Base-by-base conservation (phyloP, 2,113 vertebrate genomes). In the Machaerirhynchus nigripectus region DNA sequence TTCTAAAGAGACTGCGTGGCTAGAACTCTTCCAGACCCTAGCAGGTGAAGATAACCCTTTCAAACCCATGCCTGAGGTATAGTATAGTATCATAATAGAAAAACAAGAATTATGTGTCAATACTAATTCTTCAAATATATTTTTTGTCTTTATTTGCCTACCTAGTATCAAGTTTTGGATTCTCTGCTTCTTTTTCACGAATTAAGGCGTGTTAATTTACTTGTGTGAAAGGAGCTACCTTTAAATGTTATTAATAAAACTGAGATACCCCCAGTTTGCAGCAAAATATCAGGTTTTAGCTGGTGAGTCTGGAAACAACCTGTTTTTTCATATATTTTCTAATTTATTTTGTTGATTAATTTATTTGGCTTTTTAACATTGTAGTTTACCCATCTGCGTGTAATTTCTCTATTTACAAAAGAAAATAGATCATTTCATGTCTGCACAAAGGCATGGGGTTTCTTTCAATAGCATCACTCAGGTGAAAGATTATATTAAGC, bases 31-130 rank as follows among this genome's bases (percentile, higher is more conserved):
- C 65, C 18, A 78, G 44, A 37, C 7, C 16, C n/a, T 56, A 44
- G 31, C 15, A 73, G 55, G 26, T 78, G 42, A 81, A 84, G 46
- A 68, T 89, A 96, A 95, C 71, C 83, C 84, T 96, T 94, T 93
- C 85, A 68, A 11, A 90, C 53, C 71, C 69, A 35, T 75, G 55
- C 30, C 26, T 19, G 31, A 77, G 47, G 4, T 31, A 67, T 11
- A 42, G 10, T 50, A 67, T 16, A 68, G 60, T 50, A 70, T 16
- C 44, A 20, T n/a, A 61, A 87, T 27, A 75, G 6, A 35, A 69
- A 79, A 15, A 1, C 13, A 59, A 84, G n/a, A 68, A 60, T 52
- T 65, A 37, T 19, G 6, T 39, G 33, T 37, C 35, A 40, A 75
- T 81, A 46, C 11, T 60, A 81, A 33, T 35, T 78, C 22, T 87